Conservation (phyloP, 2,888 invertebrate species). For the Agrotis segetum region DNA sequence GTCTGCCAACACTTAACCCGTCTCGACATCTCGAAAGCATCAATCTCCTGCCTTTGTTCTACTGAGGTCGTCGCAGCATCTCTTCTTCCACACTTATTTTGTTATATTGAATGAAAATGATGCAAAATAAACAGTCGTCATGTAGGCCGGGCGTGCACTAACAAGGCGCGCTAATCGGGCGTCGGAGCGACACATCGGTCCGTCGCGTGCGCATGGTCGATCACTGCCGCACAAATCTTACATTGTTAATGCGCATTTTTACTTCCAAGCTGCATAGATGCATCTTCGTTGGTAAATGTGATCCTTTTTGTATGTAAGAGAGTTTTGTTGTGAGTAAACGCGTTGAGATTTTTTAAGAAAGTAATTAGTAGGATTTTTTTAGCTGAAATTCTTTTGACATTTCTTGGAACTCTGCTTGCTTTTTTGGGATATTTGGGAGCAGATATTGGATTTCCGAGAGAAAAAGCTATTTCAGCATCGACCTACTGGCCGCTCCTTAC, state of each 20-base stretch:
- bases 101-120: constrained; percentile 21
- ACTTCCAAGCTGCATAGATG: constrained; percentile 48
- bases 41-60: no score
- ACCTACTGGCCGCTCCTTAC: neutral
- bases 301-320: constrained; percentile 14
- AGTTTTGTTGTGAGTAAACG: neutral
- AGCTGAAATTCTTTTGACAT: no score
- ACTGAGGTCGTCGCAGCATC: no score
- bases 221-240: constrained; percentile 67
- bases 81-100: no score
- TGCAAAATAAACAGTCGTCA: constrained; percentile 41
- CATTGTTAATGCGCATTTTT: constrained; percentile 64
- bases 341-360: neutral
- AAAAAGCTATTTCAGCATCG: neutral
- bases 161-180: constrained; percentile 65
- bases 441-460: neutral
- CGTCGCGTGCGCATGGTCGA: constrained; percentile 70
- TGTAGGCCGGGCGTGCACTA: constrained; percentile 55
- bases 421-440: neutral
- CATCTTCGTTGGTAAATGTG: constrained; percentile 41
- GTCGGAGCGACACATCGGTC: constrained; percentile 58
- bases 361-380: neutral
- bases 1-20: no score
- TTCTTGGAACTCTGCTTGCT: neutral
- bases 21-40: no score